Conservation (phyloP, 2,113 vertebrate species). For the Cinclus cinclus region DNA sequence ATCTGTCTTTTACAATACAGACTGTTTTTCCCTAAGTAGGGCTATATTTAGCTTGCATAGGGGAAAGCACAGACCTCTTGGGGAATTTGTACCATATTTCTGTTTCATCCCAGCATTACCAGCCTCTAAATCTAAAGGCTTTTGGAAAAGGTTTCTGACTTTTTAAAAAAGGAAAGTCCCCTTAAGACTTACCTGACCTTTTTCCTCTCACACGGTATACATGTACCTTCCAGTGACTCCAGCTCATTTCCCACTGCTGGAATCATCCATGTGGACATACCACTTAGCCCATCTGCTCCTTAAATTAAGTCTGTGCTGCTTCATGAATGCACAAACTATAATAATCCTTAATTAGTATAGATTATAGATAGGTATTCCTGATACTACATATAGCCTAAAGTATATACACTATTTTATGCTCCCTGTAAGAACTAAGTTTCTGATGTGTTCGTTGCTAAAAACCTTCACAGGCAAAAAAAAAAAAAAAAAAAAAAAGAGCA, state of each 20-base stretch:
- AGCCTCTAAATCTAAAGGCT: not conserved
- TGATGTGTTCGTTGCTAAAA: not conserved
- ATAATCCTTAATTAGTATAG: not conserved
- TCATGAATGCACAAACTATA: not conserved
- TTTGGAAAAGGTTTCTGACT: not conserved
- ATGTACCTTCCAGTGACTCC: not conserved
- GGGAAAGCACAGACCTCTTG: not conserved
- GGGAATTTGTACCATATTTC: not conserved
- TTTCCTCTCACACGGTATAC: not conserved
- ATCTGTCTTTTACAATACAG: not conserved
- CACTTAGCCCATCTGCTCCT: not conserved
- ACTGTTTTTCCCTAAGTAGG: not conserved
- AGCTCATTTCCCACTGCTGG: not conserved
- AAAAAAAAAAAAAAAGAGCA: not conserved
- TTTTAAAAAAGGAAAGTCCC: not conserved
- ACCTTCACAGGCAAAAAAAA: not conserved
- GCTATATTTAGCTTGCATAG: not conserved
- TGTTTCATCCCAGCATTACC: not conserved
- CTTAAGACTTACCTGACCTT: not conserved
- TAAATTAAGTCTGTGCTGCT: not conserved
- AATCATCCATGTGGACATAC: rapidly evolving
- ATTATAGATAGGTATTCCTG: not conserved
- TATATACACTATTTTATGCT: not conserved
- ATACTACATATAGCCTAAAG: not conserved
- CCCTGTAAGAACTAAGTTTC: not conserved